Evolutionary conservation across 2,113 vertebrate genomes (phyloP).

Genomic region (Seriola quinqueradiata): DNA sequence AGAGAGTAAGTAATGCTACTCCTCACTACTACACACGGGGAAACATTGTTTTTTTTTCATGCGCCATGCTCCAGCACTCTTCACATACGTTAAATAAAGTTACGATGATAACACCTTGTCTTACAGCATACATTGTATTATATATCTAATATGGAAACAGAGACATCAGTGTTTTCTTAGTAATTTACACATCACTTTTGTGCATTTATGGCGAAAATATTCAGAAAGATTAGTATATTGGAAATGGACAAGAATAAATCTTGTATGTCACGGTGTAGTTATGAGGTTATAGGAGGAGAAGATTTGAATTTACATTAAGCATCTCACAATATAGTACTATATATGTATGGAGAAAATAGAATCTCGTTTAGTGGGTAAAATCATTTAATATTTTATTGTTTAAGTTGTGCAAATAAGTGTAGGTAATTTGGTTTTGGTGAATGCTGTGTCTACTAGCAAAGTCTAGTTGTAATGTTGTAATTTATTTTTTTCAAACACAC

Average conservation of each 20-base stretch:
- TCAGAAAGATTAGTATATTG: background rate
- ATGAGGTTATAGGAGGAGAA: background rate
- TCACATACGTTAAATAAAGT: background rate
- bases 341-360: background rate
- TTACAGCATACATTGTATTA: background rate
- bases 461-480: background rate
- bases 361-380: background rate
- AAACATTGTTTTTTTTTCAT: constrained; percentile 14
- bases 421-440: background rate
- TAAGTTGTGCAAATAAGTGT: background rate
- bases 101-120: background rate
- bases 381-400: background rate
- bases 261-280: background rate
- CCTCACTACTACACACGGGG: constrained; percentile 32
- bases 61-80: background rate
- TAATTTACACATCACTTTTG: background rate
- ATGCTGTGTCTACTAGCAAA: background rate
- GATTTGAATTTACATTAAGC: background rate
- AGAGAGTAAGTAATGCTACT: constrained; percentile 90
- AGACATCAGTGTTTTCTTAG: background rate
- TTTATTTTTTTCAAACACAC: background rate
- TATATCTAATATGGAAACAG: background rate
- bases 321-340: background rate
- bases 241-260: background rate
- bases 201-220: background rate